These are phyloP conservation scores for Clarias macrocephalus DNA, from an alignment of 2,113 vertebrate genomes.

Conservation along the genomic window DNA sequence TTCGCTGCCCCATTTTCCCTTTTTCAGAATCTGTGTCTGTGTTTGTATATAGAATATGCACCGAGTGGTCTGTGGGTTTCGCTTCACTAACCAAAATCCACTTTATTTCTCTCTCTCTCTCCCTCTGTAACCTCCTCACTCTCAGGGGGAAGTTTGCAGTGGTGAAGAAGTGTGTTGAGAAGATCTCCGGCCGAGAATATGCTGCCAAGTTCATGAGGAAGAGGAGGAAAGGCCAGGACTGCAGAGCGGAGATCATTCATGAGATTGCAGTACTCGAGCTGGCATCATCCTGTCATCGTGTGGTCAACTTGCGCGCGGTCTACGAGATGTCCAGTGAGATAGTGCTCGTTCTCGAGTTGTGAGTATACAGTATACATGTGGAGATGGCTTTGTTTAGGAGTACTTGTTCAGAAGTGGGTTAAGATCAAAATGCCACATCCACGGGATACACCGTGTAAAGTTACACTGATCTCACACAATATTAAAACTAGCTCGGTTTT, in stretches of 20 bases:
- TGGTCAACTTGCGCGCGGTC: constrained; percentile 72
- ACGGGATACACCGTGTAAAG: not conserved
- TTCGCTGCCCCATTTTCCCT: not conserved
- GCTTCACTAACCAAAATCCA: not conserved
- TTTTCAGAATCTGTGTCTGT: not conserved
- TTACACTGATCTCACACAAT: no score
- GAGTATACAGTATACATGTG: constrained; percentile 48
- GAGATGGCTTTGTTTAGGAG: not conserved
- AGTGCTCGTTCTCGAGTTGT: constrained; percentile 78
- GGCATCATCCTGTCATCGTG: constrained; percentile 63
- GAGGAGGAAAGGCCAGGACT: constrained; percentile 76
- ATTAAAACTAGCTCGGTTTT: no score
- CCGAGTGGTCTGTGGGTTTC: not conserved
- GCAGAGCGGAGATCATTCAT: constrained; percentile 73
- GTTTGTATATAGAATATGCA: not conserved
- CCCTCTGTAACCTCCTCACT: not conserved
- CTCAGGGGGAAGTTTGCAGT: constrained; percentile 77
- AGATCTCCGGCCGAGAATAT: constrained; percentile 67
- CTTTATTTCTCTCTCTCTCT: not conserved
- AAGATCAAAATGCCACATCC: not conserved
- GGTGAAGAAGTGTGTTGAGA: constrained; percentile 75
- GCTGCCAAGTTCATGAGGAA: constrained; percentile 80
- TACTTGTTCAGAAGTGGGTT: not conserved
- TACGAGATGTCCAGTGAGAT: constrained; percentile 76
- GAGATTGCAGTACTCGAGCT: constrained; percentile 74